Conservation (phyloP, 2,888 invertebrate genomes). For the Ormyrus nitidulus region DNA sequence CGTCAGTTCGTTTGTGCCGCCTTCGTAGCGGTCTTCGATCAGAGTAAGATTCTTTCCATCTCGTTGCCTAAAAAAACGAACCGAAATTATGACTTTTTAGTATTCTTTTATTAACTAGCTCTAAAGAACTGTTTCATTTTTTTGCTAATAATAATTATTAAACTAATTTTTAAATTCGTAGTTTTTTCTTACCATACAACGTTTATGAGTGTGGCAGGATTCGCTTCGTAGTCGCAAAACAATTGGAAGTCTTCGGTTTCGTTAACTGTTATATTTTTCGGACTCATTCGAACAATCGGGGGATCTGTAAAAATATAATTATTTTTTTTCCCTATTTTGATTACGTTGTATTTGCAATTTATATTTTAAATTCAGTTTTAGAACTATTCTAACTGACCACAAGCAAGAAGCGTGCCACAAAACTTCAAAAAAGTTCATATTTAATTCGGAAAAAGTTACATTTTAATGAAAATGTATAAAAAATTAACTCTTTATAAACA, state of each 20-base stretch:
- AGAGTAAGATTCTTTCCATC: conserved; percentile 77
- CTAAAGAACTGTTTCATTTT: not conserved
- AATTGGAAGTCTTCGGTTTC: conserved; percentile 86
- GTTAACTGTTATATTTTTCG: conserved; percentile 86
- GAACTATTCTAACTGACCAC: too few relatives aligned
- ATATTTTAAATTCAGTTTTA: not conserved
- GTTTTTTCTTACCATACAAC: conserved; percentile 83
- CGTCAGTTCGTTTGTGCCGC: conserved; percentile 85
- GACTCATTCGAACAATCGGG: conserved; percentile 87
- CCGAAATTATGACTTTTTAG: not conserved
- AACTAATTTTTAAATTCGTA: not conserved
- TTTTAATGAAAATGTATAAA: too few relatives aligned
- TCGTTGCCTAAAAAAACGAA: conserved; percentile 79
- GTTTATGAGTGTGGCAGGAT: conserved; percentile 86
- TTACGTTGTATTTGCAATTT: conserved; percentile 18
- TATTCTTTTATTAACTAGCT: not conserved
- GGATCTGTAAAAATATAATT: conserved; percentile 80
- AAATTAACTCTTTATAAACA: too few relatives aligned
- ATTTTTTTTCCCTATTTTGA: too few relatives aligned
- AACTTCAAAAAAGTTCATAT: too few relatives aligned
- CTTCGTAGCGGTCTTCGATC: conserved; percentile 82
- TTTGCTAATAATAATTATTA: not conserved
- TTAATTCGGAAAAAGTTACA: too few relatives aligned
- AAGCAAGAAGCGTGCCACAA: too few relatives aligned
- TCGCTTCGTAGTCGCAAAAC: conserved; percentile 89